phyloP scores from a whole-genome alignment of 2,113 vertebrate species.

The Dendropsophus ebraccatus region DNA sequence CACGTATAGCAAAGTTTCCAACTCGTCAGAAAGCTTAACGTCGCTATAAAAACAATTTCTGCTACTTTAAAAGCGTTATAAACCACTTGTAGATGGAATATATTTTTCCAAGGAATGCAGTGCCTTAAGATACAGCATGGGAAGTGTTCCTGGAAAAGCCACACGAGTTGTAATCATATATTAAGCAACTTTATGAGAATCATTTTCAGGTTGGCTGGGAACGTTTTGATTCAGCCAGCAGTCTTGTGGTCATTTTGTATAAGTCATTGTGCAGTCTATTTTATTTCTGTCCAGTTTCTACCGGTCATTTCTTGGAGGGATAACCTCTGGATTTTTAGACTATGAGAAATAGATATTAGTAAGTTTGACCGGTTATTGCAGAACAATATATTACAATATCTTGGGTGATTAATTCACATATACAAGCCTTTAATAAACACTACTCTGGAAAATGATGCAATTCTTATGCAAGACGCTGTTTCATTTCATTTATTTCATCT shows the following conservation, averaged over 20 bases:
- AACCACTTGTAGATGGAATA: slow-evolving; percentile 45
- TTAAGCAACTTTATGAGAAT: slow-evolving; percentile 48
- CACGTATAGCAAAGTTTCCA: slow-evolving; percentile 8
- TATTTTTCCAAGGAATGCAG: slow-evolving; percentile 46
- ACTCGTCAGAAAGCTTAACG: slow-evolving; percentile 33
- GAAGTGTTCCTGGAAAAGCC: slow-evolving; percentile 51
- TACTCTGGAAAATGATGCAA: background rate
- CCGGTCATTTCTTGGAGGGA: slow-evolving; percentile 21
- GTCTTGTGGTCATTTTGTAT: slow-evolving; percentile 41
- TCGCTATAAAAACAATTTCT: slow-evolving; percentile 51
- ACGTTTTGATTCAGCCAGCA: slow-evolving; percentile 49
- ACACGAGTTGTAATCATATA: slow-evolving; percentile 43
- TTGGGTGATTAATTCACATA: background rate
- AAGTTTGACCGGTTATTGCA: background rate
- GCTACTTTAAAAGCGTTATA: slow-evolving; percentile 46
- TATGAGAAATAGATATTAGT: slow-evolving; percentile 37
- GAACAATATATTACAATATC: background rate
- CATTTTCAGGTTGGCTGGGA: slow-evolving; percentile 45
- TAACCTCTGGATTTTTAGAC: slow-evolving; percentile 37
- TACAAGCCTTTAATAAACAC: background rate
- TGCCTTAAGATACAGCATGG: slow-evolving; percentile 36
- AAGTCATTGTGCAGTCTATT: slow-evolving; percentile 30
- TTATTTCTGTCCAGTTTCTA: slow-evolving; percentile 14
- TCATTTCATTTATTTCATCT: background rate
- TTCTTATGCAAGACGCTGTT: background rate